These are phyloP conservation scores for Acanthurus lineatus DNA, from an alignment of 2,797 vertebrate genomes.

Conservation along the genomic window DNA sequence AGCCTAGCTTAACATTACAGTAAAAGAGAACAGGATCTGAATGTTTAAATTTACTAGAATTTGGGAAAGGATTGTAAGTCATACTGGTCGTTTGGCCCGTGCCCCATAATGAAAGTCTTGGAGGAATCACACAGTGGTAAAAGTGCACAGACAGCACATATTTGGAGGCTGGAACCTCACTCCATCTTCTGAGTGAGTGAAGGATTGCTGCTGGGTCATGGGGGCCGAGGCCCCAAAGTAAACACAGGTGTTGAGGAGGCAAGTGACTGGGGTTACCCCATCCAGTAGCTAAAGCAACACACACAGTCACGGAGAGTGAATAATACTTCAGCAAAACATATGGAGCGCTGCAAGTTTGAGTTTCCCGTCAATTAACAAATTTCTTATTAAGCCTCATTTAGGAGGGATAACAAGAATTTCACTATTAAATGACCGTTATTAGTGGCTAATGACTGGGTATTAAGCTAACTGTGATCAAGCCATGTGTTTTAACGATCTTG, in stretches of 20 bases:
- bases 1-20: slow-evolving; percentile 55
- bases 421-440: slow-evolving; percentile 72
- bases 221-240: slow-evolving; percentile 88
- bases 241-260: slow-evolving; percentile 90
- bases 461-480: slow-evolving; percentile 41
- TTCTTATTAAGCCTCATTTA: slow-evolving; percentile 83
- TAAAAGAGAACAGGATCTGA: slow-evolving; percentile 61
- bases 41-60: slow-evolving; percentile 75
- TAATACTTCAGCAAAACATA: slow-evolving; percentile 56
- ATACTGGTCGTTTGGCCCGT: slow-evolving; percentile 68
- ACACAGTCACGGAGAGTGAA: slow-evolving; percentile 70
- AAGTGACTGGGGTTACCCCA: slow-evolving; percentile 76
- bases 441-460: slow-evolving; percentile 68
- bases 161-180: slow-evolving; percentile 82
- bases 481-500: slow-evolving; percentile 52
- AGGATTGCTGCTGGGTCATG: slow-evolving; percentile 78
- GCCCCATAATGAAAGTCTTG: slow-evolving; percentile 80
- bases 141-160: slow-evolving; percentile 83
- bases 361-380: slow-evolving; percentile 73
- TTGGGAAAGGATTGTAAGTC: slow-evolving; percentile 77
- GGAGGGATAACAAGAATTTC: slow-evolving; percentile 73
- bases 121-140: slow-evolving; percentile 80
- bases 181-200: slow-evolving; percentile 83
- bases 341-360: slow-evolving; percentile 46
- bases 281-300: slow-evolving; percentile 83